Base-by-base conservation (phyloP, 2,797 vertebrate genomes). In the Chaenodraco wilsoni region DNA sequence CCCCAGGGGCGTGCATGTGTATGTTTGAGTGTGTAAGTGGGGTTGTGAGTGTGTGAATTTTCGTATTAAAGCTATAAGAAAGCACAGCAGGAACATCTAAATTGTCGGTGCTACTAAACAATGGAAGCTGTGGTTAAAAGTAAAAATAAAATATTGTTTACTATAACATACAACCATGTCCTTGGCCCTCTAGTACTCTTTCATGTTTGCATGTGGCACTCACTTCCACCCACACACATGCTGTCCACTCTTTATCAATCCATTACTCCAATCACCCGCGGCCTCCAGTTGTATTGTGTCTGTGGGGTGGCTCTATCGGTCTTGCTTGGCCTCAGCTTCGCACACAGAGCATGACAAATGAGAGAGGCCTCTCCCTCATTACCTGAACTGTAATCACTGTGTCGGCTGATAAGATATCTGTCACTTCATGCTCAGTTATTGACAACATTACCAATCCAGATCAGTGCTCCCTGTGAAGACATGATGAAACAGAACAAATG, bases 341-440 rank as follows among this genome's bases (percentile, higher is more conserved):
- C 73, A 81, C 79, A 80, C 81, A 87, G 87, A 88, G 83, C 87
- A 82, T 88, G 88, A 90, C 83, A 84, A 90, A 91, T 76, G 84
- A 86, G 60, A 62, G 71, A 62, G 71, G 74, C 64, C 69, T 71
- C 69, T 79, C 65, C 65, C 86, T 91, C 89, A 90, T 90, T 89
- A 91, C 84, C 87, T 91, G 75, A 66, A 59, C 86, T 84, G 64
- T 92, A 88, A 92, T 92, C 88, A 76, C 69, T 12, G 65, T 85
- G 89, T 83, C 45, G 43, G 65, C 79, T 65, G 89, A 90, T 88
- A 87, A 88, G 90, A 84, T 84, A 88, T 79, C 78, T 62, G 78
- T 82, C 70, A 65, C 72, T 59, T 70, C 65, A 33, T 45, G 69
- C 81, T 87, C 54, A 0, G 44, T 62, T 86, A 90, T 90, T 81